phyloP scores from a whole-genome alignment of 2,797 vertebrate genomes.

The Euphonia xanthogaster region DNA sequence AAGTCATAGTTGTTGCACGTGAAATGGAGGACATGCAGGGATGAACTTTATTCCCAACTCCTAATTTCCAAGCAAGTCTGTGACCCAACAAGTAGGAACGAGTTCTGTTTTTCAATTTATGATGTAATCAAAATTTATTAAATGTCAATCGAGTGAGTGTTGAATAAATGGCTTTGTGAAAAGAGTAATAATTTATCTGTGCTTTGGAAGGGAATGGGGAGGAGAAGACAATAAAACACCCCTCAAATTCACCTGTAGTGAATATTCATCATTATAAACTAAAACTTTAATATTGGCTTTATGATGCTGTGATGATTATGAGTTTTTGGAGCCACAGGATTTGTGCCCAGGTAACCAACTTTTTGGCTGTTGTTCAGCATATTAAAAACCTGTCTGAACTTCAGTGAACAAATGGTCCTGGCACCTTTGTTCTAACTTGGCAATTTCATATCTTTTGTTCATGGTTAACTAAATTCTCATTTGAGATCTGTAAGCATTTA shows the following conservation, averaged over 20 bases:
- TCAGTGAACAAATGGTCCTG: not conserved
- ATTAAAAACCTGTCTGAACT: not conserved
- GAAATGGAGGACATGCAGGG: fast-evolving
- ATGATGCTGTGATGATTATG: not conserved
- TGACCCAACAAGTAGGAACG: not conserved
- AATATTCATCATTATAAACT: not conserved
- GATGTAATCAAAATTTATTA: not conserved
- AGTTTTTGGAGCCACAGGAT: not conserved
- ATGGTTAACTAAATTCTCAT: not conserved
- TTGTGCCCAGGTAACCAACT: not conserved
- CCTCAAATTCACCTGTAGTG: not conserved
- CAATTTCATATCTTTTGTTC: not conserved
- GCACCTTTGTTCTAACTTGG: not conserved
- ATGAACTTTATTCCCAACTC: not conserved
- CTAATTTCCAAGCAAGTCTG: not conserved
- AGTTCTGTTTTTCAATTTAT: not conserved
- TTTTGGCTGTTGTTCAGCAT: not conserved
- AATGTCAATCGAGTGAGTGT: not conserved
- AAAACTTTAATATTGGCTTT: not conserved
- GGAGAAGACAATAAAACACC: not conserved
- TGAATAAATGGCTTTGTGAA: not conserved
- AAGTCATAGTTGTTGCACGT: fast-evolving
- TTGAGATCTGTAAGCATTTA: not conserved
- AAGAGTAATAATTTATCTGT: not conserved
- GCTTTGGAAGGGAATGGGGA: not conserved